A percentile compares a stretch with the other conserved stretches of the same genome.
Evolutionary conservation across 2,113 vertebrate species (phyloP).

Genomic region (Sorex fumeus): DNA sequence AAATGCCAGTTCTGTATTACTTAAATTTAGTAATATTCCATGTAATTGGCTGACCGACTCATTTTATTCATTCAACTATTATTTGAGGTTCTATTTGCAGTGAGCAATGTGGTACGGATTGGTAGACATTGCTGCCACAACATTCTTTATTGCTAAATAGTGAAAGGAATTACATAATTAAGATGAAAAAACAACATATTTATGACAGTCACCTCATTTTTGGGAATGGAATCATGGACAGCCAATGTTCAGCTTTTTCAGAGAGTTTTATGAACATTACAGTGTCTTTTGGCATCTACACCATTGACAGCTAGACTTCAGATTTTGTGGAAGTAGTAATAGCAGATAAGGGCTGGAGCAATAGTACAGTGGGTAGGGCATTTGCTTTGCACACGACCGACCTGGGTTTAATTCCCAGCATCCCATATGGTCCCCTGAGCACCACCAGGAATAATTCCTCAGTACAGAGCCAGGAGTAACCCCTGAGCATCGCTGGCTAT

Average conservation of each 20-base stretch:
- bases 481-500: too few species aligned
- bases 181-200: not conserved
- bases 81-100: not conserved
- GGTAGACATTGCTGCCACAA: not conserved
- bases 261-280: not conserved
- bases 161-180: not conserved
- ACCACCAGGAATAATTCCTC: too few species aligned
- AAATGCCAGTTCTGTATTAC: not conserved
- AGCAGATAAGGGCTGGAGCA: too few species aligned
- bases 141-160: not conserved
- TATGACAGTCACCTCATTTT: not conserved
- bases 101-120: not conserved
- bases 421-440: too few species aligned
- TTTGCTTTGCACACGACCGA: too few species aligned
- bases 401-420: too few species aligned
- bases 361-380: too few species aligned
- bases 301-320: not conserved
- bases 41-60: not conserved
- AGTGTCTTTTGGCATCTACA: not conserved
- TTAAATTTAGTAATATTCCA: not conserved
- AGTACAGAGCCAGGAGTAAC: too few species aligned
- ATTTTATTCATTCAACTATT: not conserved
- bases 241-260: not conserved
- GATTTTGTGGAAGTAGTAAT: constrained; percentile 12
- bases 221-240: not conserved